phyloP scores from a whole-genome alignment of 2,113 vertebrate species.

The Hemicordylus capensis region DNA sequence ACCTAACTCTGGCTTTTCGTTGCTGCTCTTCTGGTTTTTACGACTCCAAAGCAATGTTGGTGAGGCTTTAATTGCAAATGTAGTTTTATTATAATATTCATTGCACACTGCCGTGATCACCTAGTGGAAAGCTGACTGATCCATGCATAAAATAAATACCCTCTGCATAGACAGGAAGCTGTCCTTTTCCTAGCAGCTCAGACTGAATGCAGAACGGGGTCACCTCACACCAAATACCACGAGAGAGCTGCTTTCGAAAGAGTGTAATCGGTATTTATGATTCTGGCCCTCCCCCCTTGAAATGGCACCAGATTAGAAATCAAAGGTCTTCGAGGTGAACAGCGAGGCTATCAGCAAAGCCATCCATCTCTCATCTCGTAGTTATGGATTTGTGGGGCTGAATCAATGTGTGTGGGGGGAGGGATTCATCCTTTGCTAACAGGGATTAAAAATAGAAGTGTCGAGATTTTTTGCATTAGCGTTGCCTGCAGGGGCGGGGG shows the following conservation, averaged over 20 bases:
- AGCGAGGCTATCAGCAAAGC: neutral
- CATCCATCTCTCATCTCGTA: neutral
- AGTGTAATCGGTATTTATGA: neutral
- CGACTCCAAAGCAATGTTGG: neutral
- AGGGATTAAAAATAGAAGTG: conserved; percentile 2
- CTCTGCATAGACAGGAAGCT: neutral
- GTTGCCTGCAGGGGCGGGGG: neutral
- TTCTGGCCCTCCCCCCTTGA: neutral
- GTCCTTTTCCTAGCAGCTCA: neutral
- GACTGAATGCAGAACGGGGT: too few relatives aligned
- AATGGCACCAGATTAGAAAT: neutral
- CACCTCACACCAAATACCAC: neutral
- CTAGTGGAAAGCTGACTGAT: neutral
- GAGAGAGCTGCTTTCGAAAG: neutral
- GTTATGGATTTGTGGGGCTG: neutral
- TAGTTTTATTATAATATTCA: neutral
- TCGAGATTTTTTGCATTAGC: neutral
- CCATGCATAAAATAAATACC: too few relatives aligned
- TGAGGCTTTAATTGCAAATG: neutral
- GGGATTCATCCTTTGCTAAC: conserved; percentile 4
- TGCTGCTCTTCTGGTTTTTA: too few relatives aligned
- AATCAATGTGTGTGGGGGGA: conserved; percentile 5
- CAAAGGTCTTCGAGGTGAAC: neutral
- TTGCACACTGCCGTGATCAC: neutral
- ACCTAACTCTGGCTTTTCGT: too few relatives aligned